Evolutionary conservation across 2,797 vertebrate species (phyloP).

Genomic region (Loriculus beryllinus): DNA sequence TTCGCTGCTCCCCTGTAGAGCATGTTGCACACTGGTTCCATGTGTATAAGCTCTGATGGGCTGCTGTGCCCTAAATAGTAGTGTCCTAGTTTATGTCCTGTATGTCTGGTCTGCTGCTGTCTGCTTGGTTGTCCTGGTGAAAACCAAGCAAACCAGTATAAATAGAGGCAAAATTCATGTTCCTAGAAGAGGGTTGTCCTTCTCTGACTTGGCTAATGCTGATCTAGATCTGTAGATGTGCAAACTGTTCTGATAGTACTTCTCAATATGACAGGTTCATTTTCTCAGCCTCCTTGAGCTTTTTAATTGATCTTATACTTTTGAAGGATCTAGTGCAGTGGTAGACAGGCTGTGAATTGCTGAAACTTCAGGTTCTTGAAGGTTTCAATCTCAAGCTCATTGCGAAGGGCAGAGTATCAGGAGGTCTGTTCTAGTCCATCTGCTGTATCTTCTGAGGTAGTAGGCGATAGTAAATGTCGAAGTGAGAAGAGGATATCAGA

Average conservation of each 20-base stretch:
- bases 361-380: not conserved
- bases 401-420: not conserved
- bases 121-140: not conserved
- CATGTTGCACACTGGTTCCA: not conserved
- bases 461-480: not conserved
- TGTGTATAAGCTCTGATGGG: constrained; percentile 43
- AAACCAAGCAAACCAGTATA: not conserved
- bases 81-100: constrained; percentile 36
- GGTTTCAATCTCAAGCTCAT: not conserved
- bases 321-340: not conserved
- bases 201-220: not conserved
- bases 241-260: not conserved
- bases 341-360: not conserved
- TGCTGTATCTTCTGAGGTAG: not conserved
- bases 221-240: not conserved
- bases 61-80: constrained; percentile 49
- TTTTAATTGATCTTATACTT: not conserved
- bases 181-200: not conserved
- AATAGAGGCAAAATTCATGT: not conserved
- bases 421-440: not conserved
- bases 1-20: not conserved
- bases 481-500: not conserved
- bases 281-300: not conserved
- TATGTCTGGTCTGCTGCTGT: not conserved
- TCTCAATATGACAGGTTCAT: not conserved